These are phyloP conservation scores for Porites evermanni DNA, from an alignment of 92 coral and sea anemone genomes.

Conservation along the genomic window DNA sequence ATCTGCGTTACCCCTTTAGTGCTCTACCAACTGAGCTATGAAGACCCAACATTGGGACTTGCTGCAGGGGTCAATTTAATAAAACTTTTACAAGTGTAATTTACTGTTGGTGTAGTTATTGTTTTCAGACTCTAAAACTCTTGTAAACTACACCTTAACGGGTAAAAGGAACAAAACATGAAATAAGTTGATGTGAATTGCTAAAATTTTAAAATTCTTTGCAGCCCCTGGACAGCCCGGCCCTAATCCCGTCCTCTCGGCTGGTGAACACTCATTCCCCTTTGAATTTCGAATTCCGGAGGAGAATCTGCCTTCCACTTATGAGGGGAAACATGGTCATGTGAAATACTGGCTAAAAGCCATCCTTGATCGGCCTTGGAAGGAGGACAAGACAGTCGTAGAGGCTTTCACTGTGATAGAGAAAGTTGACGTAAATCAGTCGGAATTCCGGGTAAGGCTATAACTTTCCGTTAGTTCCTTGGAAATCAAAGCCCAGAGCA, in stretches of 20 bases:
- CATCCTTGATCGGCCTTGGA: constrained; percentile 95
- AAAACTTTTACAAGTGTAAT: too few relatives aligned
- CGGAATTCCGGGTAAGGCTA: constrained; percentile 74
- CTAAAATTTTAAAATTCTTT: neutral
- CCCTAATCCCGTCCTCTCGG: constrained; percentile 80
- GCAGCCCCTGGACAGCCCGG: constrained; percentile 85
- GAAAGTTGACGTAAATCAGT: constrained; percentile 83
- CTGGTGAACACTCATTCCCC: constrained; percentile 89
- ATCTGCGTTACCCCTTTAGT: too few relatives aligned
- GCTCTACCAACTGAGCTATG: too few relatives aligned
- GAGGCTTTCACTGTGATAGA: constrained; percentile 84
- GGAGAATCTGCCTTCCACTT: constrained; percentile 85
- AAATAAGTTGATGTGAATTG: too few relatives aligned
- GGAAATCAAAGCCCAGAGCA: too few relatives aligned
- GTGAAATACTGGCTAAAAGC: constrained; percentile 91
- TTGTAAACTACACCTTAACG: too few relatives aligned
- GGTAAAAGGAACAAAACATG: too few relatives aligned
- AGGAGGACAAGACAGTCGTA: constrained; percentile 79
- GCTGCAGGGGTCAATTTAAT: too few relatives aligned
- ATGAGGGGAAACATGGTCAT: constrained; percentile 89
- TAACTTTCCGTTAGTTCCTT: too few relatives aligned
- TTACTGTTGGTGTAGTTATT: too few relatives aligned
- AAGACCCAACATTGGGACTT: too few relatives aligned
- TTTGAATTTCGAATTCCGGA: constrained; percentile 87
- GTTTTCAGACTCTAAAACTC: too few relatives aligned